Evolutionary conservation across 2,797 vertebrate species (phyloP).

Genomic region (Furcifer pardalis): DNA sequence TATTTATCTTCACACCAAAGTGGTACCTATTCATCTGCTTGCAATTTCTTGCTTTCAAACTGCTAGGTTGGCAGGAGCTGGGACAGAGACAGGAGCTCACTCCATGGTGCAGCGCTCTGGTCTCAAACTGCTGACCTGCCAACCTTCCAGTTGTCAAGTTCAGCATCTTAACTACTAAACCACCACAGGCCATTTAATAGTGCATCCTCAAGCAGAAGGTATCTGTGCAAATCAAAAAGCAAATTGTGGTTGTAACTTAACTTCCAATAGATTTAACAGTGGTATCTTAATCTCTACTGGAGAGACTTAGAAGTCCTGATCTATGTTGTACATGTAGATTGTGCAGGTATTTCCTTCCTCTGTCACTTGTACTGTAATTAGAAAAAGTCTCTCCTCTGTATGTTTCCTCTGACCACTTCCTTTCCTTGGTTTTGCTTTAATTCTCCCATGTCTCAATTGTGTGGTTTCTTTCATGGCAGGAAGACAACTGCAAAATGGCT

Average conservation of each 20-base stretch:
- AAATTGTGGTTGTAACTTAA: not conserved
- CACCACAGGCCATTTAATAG: too few relatives aligned
- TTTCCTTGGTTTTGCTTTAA: not conserved
- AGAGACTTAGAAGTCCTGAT: not conserved
- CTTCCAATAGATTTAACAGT: too few relatives aligned
- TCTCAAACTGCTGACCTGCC: too few relatives aligned
- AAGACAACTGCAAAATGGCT: not conserved
- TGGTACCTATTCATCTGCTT: too few relatives aligned
- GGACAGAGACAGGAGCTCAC: too few relatives aligned
- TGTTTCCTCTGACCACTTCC: slow-evolving; percentile 41
- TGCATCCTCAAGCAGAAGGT: not conserved
- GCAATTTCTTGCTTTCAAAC: too few relatives aligned
- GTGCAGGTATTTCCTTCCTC: not conserved
- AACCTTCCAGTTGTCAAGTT: too few relatives aligned
- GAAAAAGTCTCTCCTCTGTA: not conserved
- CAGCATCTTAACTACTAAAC: too few relatives aligned
- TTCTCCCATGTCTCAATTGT: not conserved
- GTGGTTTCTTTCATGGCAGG: slow-evolving; percentile 25
- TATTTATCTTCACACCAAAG: too few relatives aligned
- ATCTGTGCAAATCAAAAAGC: not conserved
- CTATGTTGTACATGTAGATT: not conserved
- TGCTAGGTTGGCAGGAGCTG: too few relatives aligned
- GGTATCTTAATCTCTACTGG: not conserved
- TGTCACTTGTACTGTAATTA: not conserved
- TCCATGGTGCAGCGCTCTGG: too few relatives aligned